A percentile compares a stretch with the other conserved stretches of the same genome.
Conservation (phyloP, 2,888 invertebrate genomes). For the Drosophila falleni region DNA sequence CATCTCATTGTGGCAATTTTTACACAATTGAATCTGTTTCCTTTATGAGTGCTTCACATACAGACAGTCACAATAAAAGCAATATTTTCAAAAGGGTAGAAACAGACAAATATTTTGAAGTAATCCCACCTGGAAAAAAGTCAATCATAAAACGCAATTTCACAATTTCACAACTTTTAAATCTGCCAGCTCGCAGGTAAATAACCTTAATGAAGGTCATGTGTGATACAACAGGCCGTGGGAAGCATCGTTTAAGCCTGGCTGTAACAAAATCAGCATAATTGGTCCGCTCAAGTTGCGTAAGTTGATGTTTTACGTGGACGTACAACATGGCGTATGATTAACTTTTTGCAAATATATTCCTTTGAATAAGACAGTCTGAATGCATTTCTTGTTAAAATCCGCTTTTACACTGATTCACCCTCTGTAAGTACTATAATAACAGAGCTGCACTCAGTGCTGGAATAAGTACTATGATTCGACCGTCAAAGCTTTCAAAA, state of each 20-base stretch:
- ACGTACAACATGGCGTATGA: conserved; percentile 26
- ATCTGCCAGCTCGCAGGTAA: conserved; percentile 1
- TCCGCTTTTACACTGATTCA: not conserved
- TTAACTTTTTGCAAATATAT: not conserved
- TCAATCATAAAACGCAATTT: not conserved
- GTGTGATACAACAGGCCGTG: conserved; percentile 1
- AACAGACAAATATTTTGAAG: not conserved
- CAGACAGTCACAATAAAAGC: conserved; percentile 8
- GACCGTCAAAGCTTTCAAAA: not conserved
- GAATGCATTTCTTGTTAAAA: not conserved
- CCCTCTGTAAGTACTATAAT: not conserved
- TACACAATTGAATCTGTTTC: conserved; percentile 10
- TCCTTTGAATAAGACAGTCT: not conserved
- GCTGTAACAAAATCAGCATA: conserved; percentile 2
- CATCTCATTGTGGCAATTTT: conserved; percentile 8
- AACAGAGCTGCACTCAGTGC: not conserved
- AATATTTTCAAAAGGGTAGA: conserved; percentile 6
- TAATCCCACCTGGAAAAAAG: not conserved
- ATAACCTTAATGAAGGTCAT: not conserved
- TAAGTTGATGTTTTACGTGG: not conserved
- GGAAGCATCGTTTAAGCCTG: not conserved
- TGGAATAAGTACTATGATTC: not conserved
- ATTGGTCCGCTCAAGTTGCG: conserved; percentile 6
- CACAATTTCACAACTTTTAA: not conserved
- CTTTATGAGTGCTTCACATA: conserved; percentile 1